Conservation (phyloP, 1,140 invertebrate genomes). For the Hyposmocoma kahamanoa region DNA sequence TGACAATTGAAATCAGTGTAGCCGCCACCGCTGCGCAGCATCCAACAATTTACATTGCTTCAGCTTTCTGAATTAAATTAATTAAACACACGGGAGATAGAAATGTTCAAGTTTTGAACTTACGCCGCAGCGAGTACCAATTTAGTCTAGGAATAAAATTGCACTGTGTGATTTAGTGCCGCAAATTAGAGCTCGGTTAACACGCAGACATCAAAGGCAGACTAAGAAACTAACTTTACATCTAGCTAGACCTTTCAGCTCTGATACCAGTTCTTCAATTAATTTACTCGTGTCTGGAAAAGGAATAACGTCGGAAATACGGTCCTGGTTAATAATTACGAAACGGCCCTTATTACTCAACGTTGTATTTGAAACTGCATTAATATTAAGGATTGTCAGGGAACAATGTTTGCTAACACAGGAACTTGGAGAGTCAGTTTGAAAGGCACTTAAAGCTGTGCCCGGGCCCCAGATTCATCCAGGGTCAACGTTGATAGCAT, state of each 20-base stretch:
- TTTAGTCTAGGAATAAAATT: slow-evolving; percentile 9
- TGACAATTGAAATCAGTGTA: slow-evolving; percentile 1
- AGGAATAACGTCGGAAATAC: no score
- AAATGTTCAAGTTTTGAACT: slow-evolving; percentile 11
- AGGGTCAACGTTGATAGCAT: neutral
- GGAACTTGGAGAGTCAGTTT: no score
- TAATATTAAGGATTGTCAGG: no score
- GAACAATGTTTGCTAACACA: no score
- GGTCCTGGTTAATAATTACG: no score
- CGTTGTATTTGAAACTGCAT: no score
- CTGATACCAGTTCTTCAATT: neutral
- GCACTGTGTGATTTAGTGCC: slow-evolving; percentile 2
- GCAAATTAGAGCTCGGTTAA: neutral
- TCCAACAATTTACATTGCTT: neutral
- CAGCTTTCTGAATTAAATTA: neutral
- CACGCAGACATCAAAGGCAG: neutral
- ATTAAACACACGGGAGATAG: slow-evolving; percentile 6
- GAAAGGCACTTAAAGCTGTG: no score
- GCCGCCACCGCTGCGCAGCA: neutral
- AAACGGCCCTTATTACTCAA: no score
- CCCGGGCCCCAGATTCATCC: no score
- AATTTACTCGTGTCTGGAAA: neutral
- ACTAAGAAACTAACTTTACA: neutral
- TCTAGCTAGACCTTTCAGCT: neutral
- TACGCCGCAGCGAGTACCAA: neutral